Conservation (phyloP, 2,888 invertebrate genomes). For the Unio delphinus region DNA sequence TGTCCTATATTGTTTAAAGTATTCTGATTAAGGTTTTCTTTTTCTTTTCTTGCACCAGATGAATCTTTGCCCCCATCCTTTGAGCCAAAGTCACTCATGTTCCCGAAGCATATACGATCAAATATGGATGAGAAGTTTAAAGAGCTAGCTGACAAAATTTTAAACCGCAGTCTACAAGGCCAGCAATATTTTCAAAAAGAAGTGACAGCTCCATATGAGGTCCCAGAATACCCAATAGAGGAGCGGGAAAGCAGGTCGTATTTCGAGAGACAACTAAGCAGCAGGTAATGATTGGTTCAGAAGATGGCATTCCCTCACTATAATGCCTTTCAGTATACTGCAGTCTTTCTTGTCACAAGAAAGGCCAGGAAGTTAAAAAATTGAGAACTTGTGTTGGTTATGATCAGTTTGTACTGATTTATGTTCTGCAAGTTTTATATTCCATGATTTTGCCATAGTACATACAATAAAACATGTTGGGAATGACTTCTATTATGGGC, state of each 20-base stretch:
- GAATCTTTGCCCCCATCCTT: slow-evolving; percentile 36
- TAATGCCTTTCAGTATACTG: too few relatives aligned
- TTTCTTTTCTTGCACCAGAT: slow-evolving; percentile 10
- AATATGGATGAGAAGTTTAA: slow-evolving; percentile 59
- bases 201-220: slow-evolving; percentile 95
- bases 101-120: slow-evolving; percentile 52
- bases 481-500: too few relatives aligned
- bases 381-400: too few relatives aligned
- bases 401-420: too few relatives aligned
- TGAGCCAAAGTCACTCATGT: slow-evolving; percentile 49
- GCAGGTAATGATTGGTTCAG: slow-evolving; percentile 19
- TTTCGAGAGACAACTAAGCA: slow-evolving; percentile 57
- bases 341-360: too few relatives aligned
- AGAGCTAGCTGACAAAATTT: slow-evolving; percentile 57
- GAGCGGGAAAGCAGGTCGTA: slow-evolving; percentile 59
- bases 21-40: too few relatives aligned
- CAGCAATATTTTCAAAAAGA: slow-evolving; percentile 76
- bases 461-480: too few relatives aligned
- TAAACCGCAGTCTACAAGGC: slow-evolving; percentile 46
- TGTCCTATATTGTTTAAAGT: too few relatives aligned
- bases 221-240: slow-evolving; percentile 98
- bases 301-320: too few relatives aligned
- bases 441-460: too few relatives aligned
- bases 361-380: too few relatives aligned
- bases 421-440: too few relatives aligned